Conservation (phyloP, 2,113 vertebrate genomes). For the Daboia siamensis region DNA sequence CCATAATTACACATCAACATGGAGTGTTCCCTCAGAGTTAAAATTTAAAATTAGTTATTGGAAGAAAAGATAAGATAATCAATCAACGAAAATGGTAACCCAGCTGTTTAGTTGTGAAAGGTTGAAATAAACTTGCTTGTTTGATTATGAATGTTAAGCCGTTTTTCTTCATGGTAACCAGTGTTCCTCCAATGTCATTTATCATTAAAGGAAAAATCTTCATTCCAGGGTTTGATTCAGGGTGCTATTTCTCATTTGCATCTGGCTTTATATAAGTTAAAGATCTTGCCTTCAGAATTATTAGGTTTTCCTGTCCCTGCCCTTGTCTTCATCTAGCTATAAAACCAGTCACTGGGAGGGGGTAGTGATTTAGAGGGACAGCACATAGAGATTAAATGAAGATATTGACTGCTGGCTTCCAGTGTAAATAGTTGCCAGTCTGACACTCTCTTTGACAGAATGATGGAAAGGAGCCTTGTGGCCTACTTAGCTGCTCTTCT, state of each 20-base stretch:
- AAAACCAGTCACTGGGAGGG: conserved; percentile 61
- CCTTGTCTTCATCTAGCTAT: conserved; percentile 55
- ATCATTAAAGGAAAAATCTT: conserved; percentile 81
- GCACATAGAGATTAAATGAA: conserved; percentile 73
- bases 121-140: conserved; percentile 81
- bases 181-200: conserved; percentile 73
- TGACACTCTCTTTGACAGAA: conserved; percentile 77
- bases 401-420: conserved; percentile 71
- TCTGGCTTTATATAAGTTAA: conserved; percentile 75
- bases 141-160: conserved; percentile 84
- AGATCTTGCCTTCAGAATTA: conserved; percentile 74
- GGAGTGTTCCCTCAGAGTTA: conserved; percentile 61
- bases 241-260: conserved; percentile 75
- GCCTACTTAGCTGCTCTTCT: conserved; percentile 86
- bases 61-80: conserved; percentile 68
- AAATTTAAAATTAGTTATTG: conserved; percentile 72
- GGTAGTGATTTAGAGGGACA: conserved; percentile 71
- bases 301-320: conserved; percentile 53
- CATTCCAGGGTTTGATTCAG: conserved; percentile 78
- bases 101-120: conserved; percentile 73
- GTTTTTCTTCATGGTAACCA: conserved; percentile 81
- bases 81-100: conserved; percentile 70
- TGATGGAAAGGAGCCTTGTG: conserved; percentile 79
- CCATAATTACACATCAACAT: conserved; percentile 67
- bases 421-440: conserved; percentile 69